Conservation (phyloP, 2,797 vertebrate genomes). For the Myotis pilosus region DNA sequence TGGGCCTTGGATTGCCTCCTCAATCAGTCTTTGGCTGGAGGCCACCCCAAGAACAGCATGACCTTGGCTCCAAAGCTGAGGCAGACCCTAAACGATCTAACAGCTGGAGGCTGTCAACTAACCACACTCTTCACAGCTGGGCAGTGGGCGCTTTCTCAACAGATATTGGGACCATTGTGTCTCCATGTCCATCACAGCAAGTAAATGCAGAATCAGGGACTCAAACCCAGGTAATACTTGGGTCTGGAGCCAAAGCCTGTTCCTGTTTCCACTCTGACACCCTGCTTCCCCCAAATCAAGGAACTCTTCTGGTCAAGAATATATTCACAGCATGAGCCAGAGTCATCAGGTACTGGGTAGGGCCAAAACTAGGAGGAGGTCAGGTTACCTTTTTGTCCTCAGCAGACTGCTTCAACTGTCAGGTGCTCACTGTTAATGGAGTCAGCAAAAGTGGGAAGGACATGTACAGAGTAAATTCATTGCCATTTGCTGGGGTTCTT, state of each 20-base stretch:
- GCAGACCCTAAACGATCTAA: slow-evolving; percentile 31
- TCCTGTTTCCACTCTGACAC: neutral
- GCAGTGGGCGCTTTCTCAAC: neutral
- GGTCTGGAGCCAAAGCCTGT: neutral
- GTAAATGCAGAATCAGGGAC: neutral
- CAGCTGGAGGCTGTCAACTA: slow-evolving; percentile 48
- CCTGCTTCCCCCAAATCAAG: neutral
- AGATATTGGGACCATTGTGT: neutral
- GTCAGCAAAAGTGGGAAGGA: neutral
- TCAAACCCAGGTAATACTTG: neutral
- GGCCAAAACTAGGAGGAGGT: neutral
- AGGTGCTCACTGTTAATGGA: neutral
- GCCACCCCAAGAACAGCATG: slow-evolving; percentile 42
- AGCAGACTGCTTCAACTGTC: neutral
- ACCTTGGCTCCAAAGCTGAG: slow-evolving; percentile 53
- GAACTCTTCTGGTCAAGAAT: neutral
- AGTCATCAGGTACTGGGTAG: neutral
- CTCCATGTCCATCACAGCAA: neutral
- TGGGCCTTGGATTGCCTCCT: slow-evolving; percentile 5
- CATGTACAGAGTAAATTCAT: neutral
- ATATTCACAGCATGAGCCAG: neutral
- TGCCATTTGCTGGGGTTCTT: neutral
- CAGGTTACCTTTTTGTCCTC: neutral
- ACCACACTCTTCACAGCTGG: neutral
- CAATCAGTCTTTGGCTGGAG: slow-evolving; percentile 42